Evolutionary conservation across 2,797 vertebrate species (phyloP).

Genomic region (Astyanax mexicanus): DNA sequence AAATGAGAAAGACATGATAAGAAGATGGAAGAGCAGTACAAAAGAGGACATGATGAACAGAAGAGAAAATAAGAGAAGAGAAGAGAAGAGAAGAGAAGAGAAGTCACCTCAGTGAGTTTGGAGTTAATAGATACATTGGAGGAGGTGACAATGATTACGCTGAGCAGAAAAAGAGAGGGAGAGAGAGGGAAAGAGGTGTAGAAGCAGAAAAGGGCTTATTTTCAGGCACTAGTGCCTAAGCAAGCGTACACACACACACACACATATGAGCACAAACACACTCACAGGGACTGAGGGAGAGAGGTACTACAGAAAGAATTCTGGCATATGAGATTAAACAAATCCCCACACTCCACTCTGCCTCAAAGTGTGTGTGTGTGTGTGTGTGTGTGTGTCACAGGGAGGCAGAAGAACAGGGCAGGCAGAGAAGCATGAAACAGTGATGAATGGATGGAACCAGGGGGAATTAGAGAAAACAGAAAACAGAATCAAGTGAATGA

Average conservation of each 20-base stretch:
- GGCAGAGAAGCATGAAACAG: conserved; percentile 49
- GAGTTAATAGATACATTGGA: conserved; percentile 9
- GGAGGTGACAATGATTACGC: conserved; percentile 24
- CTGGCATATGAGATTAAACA: neutral
- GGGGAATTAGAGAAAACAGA: neutral
- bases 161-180: neutral
- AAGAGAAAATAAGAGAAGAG: neutral
- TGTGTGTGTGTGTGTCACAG: neutral
- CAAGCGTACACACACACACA: neutral
- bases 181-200: neutral
- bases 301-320: conserved; percentile 4
- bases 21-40: neutral
- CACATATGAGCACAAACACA: neutral
- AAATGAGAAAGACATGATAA: neutral
- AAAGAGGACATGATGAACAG: neutral
- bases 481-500: conserved; percentile 28
- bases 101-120: neutral
- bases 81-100: too few species aligned
- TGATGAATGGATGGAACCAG: conserved; percentile 8
- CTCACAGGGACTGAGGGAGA: neutral
- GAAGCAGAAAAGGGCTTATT: conserved; percentile 1
- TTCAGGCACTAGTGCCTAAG: neutral
- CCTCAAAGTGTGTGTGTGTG: conserved; percentile 13
- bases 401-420: neutral
- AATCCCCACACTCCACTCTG: neutral